A percentile compares a stretch with the other conserved stretches of the same genome.
phyloP scores from a whole-genome alignment of 2,888 invertebrate genomes.

The Cremastinae sp. region DNA sequence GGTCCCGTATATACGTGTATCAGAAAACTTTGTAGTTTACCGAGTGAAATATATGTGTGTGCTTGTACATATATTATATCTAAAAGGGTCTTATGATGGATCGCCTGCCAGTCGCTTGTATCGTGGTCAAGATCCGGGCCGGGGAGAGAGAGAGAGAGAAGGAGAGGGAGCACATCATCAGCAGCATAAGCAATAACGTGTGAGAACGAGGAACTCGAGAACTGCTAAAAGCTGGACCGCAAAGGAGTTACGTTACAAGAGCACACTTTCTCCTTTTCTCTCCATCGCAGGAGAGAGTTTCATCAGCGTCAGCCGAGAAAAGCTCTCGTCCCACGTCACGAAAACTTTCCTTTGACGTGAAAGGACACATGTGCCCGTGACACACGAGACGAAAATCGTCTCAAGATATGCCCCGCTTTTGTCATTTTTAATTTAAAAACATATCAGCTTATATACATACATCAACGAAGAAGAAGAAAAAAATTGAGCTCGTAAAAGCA shows the following conservation, averaged over 20 bases:
- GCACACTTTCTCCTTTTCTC: background rate
- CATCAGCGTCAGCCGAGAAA: slow-evolving; percentile 35
- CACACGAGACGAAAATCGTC: background rate
- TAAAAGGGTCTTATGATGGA: slow-evolving; percentile 52
- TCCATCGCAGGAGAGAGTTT: slow-evolving; percentile 34
- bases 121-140: slow-evolving; percentile 26
- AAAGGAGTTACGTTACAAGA: background rate
- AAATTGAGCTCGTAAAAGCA: background rate
- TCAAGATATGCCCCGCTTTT: background rate
- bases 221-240: slow-evolving; percentile 43
- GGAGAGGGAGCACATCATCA: slow-evolving; percentile 37
- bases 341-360: slow-evolving; percentile 42
- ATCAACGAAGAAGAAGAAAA: no score
- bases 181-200: slow-evolving; percentile 32
- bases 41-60: background rate
- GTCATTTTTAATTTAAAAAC: no score
- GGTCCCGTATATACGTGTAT: no score
- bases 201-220: slow-evolving; percentile 24
- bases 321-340: slow-evolving; percentile 32
- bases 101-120: slow-evolving; percentile 54
- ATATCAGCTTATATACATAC: no score
- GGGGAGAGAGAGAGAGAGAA: no score
- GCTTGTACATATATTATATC: slow-evolving; percentile 26
- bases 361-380: background rate
- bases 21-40: slow-evolving; percentile 9